Percentiles rank a stretch among this genome's conserved stretches.
phyloP scores from a whole-genome alignment of 2,888 invertebrate species.

The Tineola bisselliella region DNA sequence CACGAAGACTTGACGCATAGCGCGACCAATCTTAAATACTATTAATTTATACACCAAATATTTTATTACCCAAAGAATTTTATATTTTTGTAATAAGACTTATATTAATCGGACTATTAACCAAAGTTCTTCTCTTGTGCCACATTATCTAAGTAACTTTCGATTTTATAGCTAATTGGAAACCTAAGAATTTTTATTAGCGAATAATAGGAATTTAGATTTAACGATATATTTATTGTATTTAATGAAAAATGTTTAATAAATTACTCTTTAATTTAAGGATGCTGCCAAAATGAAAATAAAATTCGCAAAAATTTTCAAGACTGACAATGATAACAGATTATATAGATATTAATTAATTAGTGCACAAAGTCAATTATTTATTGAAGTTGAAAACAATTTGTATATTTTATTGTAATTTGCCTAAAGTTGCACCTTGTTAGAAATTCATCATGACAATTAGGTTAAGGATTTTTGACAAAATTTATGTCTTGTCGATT shows the following conservation, averaged over 20 bases:
- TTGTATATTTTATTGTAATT: constrained; percentile 21
- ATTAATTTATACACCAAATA: background rate
- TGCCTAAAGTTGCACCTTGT: constrained; percentile 59
- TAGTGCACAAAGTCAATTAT: constrained; percentile 47
- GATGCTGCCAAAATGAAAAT: constrained; percentile 49
- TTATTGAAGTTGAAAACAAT: constrained; percentile 28
- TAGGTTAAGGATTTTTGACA: constrained; percentile 55
- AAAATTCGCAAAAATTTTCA: constrained; percentile 59
- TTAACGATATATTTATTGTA: constrained; percentile 55
- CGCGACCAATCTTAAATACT: background rate
- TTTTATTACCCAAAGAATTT: constrained; percentile 20
- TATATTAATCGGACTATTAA: constrained; percentile 38
- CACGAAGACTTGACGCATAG: background rate
- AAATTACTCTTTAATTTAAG: constrained; percentile 27
- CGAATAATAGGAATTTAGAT: constrained; percentile 34
- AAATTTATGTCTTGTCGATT: constrained; percentile 63
- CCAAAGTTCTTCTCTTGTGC: constrained; percentile 57
- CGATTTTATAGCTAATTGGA: constrained; percentile 46
- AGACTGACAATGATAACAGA: constrained; percentile 68
- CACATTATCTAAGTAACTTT: constrained; percentile 29
- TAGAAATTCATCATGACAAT: constrained; percentile 67
- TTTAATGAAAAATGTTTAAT: constrained; percentile 51
- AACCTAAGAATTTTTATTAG: constrained; percentile 39
- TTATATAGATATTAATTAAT: constrained; percentile 47
- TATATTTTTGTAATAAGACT: constrained; percentile 26